Conservation (phyloP, 2,113 vertebrate genomes). For the Platichthys flesus region DNA sequence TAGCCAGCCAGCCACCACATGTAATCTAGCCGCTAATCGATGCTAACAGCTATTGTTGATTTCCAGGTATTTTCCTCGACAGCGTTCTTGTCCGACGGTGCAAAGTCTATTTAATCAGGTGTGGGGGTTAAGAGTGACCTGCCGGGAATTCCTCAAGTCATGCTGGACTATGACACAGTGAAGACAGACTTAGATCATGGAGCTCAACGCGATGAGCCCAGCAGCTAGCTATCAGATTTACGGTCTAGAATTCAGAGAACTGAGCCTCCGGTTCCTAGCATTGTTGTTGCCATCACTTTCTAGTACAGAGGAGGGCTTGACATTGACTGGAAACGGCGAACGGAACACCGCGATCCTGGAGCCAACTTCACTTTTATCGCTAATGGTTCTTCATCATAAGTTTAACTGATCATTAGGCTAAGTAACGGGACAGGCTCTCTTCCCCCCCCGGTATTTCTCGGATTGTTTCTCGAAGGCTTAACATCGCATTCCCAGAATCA, state of each 20-base stretch:
- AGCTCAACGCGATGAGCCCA: not conserved
- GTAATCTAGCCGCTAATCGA: slow-evolving; percentile 60
- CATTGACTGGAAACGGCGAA: slow-evolving; percentile 16
- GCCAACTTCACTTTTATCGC: not conserved
- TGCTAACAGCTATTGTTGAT: slow-evolving; percentile 69
- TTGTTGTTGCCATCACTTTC: slow-evolving; percentile 66
- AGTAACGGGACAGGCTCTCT: not conserved
- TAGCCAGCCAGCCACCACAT: slow-evolving; percentile 68
- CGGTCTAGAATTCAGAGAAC: slow-evolving; percentile 64
- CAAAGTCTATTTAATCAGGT: not conserved
- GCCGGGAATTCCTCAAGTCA: not conserved
- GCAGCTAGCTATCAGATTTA: slow-evolving; percentile 55
- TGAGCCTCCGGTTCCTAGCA: slow-evolving; percentile 60
- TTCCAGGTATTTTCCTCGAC: slow-evolving; percentile 45
- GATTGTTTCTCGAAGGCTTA: not conserved
- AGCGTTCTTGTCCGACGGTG: not conserved
- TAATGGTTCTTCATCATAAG: not conserved
- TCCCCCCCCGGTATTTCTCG: not conserved
- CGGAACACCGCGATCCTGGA: slow-evolving; percentile 9
- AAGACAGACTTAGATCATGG: not conserved
- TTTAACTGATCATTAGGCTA: not conserved
- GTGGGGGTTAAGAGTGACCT: not conserved
- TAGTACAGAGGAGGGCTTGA: slow-evolving; percentile 54
- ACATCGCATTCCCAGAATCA: not conserved
- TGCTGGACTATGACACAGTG: slow-evolving; percentile 15